phyloP scores from a whole-genome alignment of 2,888 invertebrate species.

The Fragum sueziense region DNA sequence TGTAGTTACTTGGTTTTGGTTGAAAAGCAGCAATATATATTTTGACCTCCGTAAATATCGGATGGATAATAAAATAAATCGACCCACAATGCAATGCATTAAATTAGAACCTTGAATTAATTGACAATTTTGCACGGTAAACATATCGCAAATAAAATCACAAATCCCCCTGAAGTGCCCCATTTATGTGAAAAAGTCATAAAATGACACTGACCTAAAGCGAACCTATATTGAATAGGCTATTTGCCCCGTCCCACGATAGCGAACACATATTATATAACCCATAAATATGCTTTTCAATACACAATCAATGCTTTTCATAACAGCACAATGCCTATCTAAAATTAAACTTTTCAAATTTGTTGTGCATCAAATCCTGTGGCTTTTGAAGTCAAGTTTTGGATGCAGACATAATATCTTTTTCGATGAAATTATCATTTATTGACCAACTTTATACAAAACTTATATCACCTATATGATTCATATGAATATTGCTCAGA shows the following conservation, averaged over 20 bases:
- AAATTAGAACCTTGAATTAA: background rate
- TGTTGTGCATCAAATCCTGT: constrained; percentile 9
- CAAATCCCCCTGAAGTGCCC: background rate
- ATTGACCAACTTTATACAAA: no score
- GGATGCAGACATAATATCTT: background rate
- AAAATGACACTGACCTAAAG: constrained; percentile 18
- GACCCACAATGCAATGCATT: background rate
- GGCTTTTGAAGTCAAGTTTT: background rate
- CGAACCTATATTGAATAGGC: constrained; percentile 18
- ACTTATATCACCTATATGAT: no score
- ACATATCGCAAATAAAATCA: constrained; percentile 2
- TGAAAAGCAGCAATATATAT: no score
- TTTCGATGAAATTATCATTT: no score
- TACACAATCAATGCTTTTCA: constrained; percentile 27
- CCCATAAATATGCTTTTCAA: constrained; percentile 30
- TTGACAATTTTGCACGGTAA: background rate
- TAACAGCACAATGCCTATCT: constrained; percentile 6
- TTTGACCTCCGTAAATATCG: no score
- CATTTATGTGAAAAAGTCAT: constrained; percentile 24
- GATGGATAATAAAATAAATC: background rate
- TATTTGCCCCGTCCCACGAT: constrained; percentile 23
- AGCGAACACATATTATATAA: constrained; percentile 35
- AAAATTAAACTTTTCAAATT: constrained; percentile 10
- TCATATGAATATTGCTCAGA: no score
- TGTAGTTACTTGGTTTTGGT: no score